Conservation (phyloP, 2,797 vertebrate species). For the Sebastes glaucus region DNA sequence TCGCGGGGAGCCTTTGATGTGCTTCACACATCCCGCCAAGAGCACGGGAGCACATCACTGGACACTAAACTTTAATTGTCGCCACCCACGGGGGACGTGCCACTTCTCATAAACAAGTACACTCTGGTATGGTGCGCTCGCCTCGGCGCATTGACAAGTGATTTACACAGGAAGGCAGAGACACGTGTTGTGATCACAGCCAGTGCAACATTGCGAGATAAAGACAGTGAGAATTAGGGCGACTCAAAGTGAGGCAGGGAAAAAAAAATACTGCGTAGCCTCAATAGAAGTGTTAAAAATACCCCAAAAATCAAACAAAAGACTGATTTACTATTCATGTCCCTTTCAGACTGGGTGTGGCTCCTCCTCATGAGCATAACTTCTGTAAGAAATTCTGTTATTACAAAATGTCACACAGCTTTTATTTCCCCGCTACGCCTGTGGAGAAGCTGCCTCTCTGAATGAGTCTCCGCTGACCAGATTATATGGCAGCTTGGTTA, state of each 20-base stretch:
- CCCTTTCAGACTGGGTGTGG: neutral
- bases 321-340: slow-evolving; percentile 20
- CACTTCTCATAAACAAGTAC: slow-evolving; percentile 46
- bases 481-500: slow-evolving; percentile 14
- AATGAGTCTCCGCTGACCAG: slow-evolving; percentile 12
- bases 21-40: slow-evolving; percentile 50
- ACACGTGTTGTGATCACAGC: neutral
- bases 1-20: slow-evolving; percentile 54
- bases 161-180: neutral
- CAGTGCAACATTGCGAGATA: neutral
- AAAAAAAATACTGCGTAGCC: neutral
- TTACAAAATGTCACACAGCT: slow-evolving; percentile 47
- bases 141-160: neutral
- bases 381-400: slow-evolving; percentile 11
- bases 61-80: slow-evolving; percentile 65
- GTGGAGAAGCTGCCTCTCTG: neutral
- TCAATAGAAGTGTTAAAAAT: slow-evolving; percentile 15
- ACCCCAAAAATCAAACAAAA: slow-evolving; percentile 29
- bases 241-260: neutral
- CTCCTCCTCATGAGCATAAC: slow-evolving; percentile 29
- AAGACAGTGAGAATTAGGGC: slow-evolving; percentile 9
- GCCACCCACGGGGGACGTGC: slow-evolving; percentile 48
- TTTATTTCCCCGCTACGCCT: slow-evolving; percentile 22
- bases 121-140: neutral
- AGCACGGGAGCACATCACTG: slow-evolving; percentile 42